phyloP scores from a whole-genome alignment of 2,888 invertebrate species.

The Epistrophe grossulariae region DNA sequence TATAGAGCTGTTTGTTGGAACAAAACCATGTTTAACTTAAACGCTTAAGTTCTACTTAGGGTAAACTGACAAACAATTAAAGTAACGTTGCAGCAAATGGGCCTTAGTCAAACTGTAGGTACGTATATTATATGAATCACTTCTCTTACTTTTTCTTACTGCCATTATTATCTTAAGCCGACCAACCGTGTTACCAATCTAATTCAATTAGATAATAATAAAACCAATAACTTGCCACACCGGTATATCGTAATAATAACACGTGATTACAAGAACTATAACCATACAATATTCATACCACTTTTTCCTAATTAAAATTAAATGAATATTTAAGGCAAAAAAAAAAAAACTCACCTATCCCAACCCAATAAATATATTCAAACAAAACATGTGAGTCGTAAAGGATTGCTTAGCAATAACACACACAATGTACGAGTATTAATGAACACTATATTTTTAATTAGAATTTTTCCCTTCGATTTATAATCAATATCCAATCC shows the following conservation, averaged over 20 bases:
- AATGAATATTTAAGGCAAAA: constrained; percentile 55
- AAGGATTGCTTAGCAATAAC: not conserved
- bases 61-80: too few relatives aligned
- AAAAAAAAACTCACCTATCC: constrained; percentile 48
- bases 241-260: constrained; percentile 19
- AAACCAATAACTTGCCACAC: constrained; percentile 45
- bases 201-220: constrained; percentile 32
- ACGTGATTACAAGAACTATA: constrained; percentile 50
- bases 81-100: too few relatives aligned
- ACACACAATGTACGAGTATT: not conserved
- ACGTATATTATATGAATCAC: not conserved
- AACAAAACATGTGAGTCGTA: constrained; percentile 16
- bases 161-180: not conserved
- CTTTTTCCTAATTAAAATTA: constrained; percentile 59
- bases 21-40: too few relatives aligned
- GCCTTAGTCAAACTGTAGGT: too few relatives aligned
- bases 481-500: constrained; percentile 20
- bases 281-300: constrained; percentile 42
- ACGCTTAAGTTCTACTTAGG: too few relatives aligned
- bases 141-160: not conserved
- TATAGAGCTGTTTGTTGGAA: too few relatives aligned
- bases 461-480: constrained; percentile 24
- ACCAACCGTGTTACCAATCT: constrained; percentile 1
- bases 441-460: constrained; percentile 9
- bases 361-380: constrained; percentile 57